Evolutionary conservation across 2,888 invertebrate genomes (phyloP), one percentile per base, ranked within the genome.

Genomic region (Stenchaetothrips biformis): DNA sequence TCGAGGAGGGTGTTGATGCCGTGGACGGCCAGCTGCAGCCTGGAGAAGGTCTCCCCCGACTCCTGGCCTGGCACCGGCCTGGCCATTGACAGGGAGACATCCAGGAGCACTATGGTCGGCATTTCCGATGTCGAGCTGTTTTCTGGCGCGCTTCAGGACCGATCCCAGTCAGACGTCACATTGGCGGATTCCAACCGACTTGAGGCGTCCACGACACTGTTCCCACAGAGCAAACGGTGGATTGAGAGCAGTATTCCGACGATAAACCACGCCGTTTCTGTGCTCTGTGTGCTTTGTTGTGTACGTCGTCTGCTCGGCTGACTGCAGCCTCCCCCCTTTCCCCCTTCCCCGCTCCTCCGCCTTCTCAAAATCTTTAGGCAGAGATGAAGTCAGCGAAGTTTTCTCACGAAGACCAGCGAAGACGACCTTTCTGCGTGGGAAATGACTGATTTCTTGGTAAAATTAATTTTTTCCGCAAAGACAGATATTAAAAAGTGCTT

Each of bases 31-130:
- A 93, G 87, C 83, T 92, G 90, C 83, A 91, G 89, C 79, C 90
- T 86, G 77, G 89, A 89, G 84, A 88, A 85, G 82, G 89, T 89
- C 85, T 92, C 92, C 81, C 86, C 87, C 16, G 85, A 84, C 82
- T 90, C 90, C 48, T 87, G 85, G 79, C 88, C 86, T 79, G 87
- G 84, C 48, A 92, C 89, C 7, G 90, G 90, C 79, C 90, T 88
- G 82, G 89, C 88, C 93, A 94, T 93, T 0, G 93, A 93, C 83
- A 93, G 86, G 4, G 93, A 93, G 48, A 92, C 91, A 85, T 94
- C 94, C 80, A 94, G 85, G 37, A 92, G 89, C 84, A 94, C 90
- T 13, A 93, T 90, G 0, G 93, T 93, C 11, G 93, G 93, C 93
- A 94, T 94, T 85, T 85, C 13, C 0, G 59, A 1, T 37, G 37